Base-by-base conservation (phyloP, 2,797 vertebrate species). In the Avahi laniger region DNA sequence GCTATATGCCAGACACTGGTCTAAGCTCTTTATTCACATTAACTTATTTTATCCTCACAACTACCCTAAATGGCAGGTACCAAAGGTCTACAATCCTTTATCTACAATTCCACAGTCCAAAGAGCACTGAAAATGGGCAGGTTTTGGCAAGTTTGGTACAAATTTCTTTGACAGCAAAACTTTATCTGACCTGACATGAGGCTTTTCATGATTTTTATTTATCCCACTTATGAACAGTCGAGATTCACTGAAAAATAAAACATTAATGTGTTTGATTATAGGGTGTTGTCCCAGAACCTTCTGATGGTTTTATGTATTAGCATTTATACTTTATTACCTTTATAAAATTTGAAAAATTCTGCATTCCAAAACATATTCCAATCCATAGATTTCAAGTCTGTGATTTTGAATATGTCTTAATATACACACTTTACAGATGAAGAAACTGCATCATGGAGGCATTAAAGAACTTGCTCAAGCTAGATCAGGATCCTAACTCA, bases 1-100 rank as follows among this genome's bases (percentile, higher is more conserved):
- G 52, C 30, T 65, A 57, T 89, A 38, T 67, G 14, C 10, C 38
- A 89, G 22, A 18, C 46, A 80, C 46, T 94, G n/a, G 70, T 90
- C 7, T 87, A 87, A 97, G 48, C 26, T 9, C 41, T 93, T 95
- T 82, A 69, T 54, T 43, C 26, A 50, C 84, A 91, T 57, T 70
- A 89, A 94, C 26, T 80, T 79, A 92, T 46, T 97, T 94, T 89
- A 76, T 94, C 67, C 50, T 94, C 20, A 22, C 48, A 79, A 54
- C 9, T 35, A 75, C 2, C 7, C 30, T 87, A 65, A 54, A 83
- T 78, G 54, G 57, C 11, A 93, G 70, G 22, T 75, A 54, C 26
- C 35, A 48, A 1, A 83, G 17, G 26, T 75, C 2, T n/a, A 91
- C 7, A 63, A 90, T 80, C 35, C 11, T 57, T 88, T 75, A 82